These are phyloP conservation scores for Anhinga anhinga DNA, from an alignment of 2,113 vertebrate species.

Conservation along the genomic window DNA sequence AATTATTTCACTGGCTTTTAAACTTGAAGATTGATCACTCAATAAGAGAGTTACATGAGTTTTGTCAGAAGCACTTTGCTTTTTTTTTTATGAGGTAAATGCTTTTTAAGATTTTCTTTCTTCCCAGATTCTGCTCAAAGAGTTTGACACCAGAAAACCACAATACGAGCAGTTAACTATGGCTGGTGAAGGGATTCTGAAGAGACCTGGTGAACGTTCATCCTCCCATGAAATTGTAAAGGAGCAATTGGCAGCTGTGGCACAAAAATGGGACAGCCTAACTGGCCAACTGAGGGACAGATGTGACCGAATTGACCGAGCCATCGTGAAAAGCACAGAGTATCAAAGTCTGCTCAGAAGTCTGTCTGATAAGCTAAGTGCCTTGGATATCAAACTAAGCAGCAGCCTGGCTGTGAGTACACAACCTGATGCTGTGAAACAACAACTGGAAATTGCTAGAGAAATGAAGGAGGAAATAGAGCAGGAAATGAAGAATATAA, in stretches of 20 bases:
- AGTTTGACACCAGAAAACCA: constrained; percentile 91
- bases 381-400: constrained; percentile 82
- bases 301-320: constrained; percentile 86
- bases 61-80: neutral
- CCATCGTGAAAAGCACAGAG: constrained; percentile 83
- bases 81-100: neutral
- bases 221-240: constrained; percentile 74
- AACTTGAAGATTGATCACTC: neutral
- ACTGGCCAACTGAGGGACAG: constrained; percentile 86
- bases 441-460: constrained; percentile 85
- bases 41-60: neutral
- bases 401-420: constrained; percentile 80
- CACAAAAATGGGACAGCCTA: constrained; percentile 88
- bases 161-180: constrained; percentile 89
- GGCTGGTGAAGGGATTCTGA: constrained; percentile 82
- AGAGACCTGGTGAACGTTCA: constrained; percentile 77
- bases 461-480: constrained; percentile 82
- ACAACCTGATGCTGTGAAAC: constrained; percentile 86
- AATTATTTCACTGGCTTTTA: neutral
- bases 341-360: constrained; percentile 86
- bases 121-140: constrained; percentile 92
- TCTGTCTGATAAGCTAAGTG: constrained; percentile 77
- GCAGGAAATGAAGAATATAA: constrained; percentile 83
- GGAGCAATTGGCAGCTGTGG: constrained; percentile 81
- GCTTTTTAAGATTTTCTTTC: neutral